Conservation (phyloP, 2,888 invertebrate species). For the Mesorhabditis sp. region DNA sequence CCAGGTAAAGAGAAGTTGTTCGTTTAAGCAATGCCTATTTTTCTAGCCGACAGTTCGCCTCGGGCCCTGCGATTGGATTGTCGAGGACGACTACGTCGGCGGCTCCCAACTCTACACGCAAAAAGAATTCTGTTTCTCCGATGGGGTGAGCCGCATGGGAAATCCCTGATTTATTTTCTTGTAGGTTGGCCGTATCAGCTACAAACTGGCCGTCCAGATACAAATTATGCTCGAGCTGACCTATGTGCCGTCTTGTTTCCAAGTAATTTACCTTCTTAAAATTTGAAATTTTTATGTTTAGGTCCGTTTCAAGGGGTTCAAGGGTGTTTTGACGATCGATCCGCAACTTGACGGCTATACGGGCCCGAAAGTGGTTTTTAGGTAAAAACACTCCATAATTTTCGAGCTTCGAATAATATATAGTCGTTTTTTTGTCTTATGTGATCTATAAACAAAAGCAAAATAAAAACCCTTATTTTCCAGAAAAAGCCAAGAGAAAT, state of each 20-base stretch:
- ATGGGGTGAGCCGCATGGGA: constrained; percentile 44
- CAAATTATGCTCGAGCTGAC: constrained; percentile 22
- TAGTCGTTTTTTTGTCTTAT: too few relatives aligned
- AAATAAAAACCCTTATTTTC: constrained; percentile 9
- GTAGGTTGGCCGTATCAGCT: constrained; percentile 20
- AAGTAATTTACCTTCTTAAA: constrained; percentile 19
- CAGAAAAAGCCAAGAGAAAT: constrained; percentile 51
- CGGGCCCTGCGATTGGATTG: constrained; percentile 24
- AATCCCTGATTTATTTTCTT: constrained; percentile 14
- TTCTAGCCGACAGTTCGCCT: constrained; percentile 29
- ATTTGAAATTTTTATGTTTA: constrained; percentile 15
- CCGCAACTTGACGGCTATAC: constrained; percentile 33
- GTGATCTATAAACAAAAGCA: too few relatives aligned
- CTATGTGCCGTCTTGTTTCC: constrained; percentile 40
- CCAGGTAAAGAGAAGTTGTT: constrained; percentile 15
- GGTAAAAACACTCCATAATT: constrained; percentile 3
- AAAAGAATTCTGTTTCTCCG: constrained; percentile 45
- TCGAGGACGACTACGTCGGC: constrained; percentile 33
- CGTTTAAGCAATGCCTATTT: neutral
- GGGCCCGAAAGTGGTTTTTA: constrained; percentile 25
- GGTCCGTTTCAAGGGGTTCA: constrained; percentile 55
- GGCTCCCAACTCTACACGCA: constrained; percentile 13
- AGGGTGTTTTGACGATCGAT: constrained; percentile 53
- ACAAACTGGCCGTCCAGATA: constrained; percentile 18
- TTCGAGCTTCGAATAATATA: neutral